phyloP scores from a whole-genome alignment of 1,140 invertebrate genomes.

The Diploscapter pachys region DNA sequence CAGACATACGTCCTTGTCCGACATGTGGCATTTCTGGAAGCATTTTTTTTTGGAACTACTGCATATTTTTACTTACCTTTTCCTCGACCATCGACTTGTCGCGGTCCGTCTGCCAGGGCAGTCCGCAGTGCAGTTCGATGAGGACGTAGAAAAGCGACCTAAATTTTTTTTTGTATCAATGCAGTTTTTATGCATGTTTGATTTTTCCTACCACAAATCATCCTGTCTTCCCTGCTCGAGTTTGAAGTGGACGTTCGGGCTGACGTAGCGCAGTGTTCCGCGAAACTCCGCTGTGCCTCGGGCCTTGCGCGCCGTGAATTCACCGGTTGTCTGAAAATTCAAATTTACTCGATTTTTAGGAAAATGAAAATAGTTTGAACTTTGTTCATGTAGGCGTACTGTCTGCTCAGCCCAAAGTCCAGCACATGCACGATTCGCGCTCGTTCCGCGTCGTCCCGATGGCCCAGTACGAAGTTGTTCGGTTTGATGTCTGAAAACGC shows the following conservation, averaged over 20 bases:
- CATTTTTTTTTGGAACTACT: neutral
- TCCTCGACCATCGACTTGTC: constrained; percentile 31
- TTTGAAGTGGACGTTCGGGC: constrained; percentile 44
- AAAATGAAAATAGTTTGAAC: neutral
- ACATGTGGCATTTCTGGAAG: neutral
- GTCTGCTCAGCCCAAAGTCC: constrained; percentile 34
- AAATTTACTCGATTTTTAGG: neutral
- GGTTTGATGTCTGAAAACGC: constrained; percentile 43
- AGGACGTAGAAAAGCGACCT: constrained; percentile 40
- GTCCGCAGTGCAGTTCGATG: constrained; percentile 47
- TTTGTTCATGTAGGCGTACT: constrained; percentile 12
- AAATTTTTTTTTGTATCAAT: too few relatives aligned
- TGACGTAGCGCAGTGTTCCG: constrained; percentile 44
- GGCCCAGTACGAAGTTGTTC: constrained; percentile 46
- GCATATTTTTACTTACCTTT: neutral
- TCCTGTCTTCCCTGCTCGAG: constrained; percentile 45
- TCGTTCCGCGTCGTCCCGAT: constrained; percentile 23
- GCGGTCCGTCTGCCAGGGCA: constrained; percentile 44
- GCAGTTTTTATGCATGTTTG: too few relatives aligned
- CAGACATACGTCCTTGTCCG: constrained; percentile 31
- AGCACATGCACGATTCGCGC: constrained; percentile 36
- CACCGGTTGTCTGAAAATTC: constrained; percentile 16
- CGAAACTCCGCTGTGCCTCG: constrained; percentile 45
- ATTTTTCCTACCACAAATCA: constrained; percentile 38
- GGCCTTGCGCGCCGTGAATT: constrained; percentile 40